phyloP scores from a whole-genome alignment of 2,888 invertebrate species.

The Andrena marginata region DNA sequence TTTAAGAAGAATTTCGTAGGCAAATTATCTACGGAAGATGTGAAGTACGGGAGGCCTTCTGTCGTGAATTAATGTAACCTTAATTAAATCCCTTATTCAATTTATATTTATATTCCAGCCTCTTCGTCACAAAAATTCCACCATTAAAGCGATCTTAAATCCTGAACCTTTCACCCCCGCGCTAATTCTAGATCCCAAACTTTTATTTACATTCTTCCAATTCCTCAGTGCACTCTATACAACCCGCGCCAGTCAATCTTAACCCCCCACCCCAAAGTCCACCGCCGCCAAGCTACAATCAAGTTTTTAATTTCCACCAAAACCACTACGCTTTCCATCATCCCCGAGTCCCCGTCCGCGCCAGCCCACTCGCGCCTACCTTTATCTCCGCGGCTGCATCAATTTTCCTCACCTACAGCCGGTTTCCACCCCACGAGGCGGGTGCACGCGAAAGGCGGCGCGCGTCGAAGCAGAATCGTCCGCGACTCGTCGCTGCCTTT shows the following conservation, averaged over 20 bases:
- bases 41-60: too few species aligned
- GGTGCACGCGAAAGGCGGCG: conserved; percentile 5
- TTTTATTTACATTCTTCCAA: not conserved
- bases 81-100: too few species aligned
- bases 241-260: not conserved
- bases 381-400: not conserved
- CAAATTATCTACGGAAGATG: too few species aligned
- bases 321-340: conserved; percentile 2
- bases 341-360: not conserved
- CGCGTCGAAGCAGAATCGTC: conserved; percentile 23
- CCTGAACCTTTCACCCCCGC: not conserved
- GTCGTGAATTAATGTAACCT: too few species aligned
- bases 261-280: not conserved
- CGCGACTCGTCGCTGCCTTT: conserved; percentile 27
- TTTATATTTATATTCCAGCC: too few species aligned
- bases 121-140: too few species aligned
- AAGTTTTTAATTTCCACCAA: conserved; percentile 4
- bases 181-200: not conserved
- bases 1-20: not conserved
- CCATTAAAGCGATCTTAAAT: too few species aligned
- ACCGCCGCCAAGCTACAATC: not conserved
- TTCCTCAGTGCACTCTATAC: too few species aligned
- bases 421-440: not conserved
- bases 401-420: conserved; percentile 9
- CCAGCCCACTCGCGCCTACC: not conserved